Conservation (phyloP, 2,797 vertebrate species). For the Phalanger gymnotis region DNA sequence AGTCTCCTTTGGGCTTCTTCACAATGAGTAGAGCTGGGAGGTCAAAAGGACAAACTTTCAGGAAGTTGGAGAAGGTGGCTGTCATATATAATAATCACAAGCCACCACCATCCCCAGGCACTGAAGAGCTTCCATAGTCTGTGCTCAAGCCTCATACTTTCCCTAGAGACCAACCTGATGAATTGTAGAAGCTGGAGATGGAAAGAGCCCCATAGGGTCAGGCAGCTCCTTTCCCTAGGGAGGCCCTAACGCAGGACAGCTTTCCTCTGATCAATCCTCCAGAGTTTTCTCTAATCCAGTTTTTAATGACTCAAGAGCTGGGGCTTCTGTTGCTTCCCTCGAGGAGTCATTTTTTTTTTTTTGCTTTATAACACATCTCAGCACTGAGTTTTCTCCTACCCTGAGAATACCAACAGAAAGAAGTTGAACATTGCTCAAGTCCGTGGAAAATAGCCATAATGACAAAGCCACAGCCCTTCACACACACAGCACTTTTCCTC, state of each 20-base stretch:
- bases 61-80: slow-evolving; percentile 41
- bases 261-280: neutral
- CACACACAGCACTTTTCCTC: fast-evolving
- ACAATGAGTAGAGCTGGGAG: neutral
- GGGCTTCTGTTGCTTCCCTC: neutral
- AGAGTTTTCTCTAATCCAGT: neutral
- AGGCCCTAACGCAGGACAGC: neutral
- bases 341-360: neutral
- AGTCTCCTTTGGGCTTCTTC: slow-evolving; percentile 11
- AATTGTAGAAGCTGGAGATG: slow-evolving; percentile 30
- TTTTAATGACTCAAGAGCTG: neutral
- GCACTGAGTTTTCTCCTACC: slow-evolving; percentile 23
- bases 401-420: slow-evolving; percentile 24
- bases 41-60: neutral
- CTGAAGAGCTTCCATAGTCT: neutral
- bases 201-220: neutral
- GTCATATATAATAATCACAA: neutral
- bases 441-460: neutral
- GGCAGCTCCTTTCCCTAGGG: neutral
- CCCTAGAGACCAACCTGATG: slow-evolving; percentile 11
- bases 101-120: neutral
- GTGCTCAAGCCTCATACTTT: neutral
- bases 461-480: neutral
- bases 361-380: neutral
- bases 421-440: neutral